Percentiles rank a stretch among this genome's conserved stretches.
These are phyloP conservation scores for Nowickia ferox DNA, from an alignment of 2,888 invertebrate genomes.

Conservation along the genomic window DNA sequence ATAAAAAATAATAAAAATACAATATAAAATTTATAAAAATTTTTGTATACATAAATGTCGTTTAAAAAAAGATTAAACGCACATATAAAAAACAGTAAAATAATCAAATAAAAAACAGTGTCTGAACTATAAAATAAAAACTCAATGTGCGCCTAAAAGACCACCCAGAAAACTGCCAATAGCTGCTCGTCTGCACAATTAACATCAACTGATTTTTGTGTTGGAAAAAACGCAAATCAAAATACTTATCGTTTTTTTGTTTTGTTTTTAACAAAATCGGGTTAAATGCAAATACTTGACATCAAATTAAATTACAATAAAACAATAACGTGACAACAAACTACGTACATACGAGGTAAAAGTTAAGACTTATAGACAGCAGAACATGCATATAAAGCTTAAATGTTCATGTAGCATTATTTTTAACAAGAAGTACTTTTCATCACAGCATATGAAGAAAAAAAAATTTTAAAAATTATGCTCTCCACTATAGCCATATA, in stretches of 20 bases:
- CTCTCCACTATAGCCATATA: background rate
- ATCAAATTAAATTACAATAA: conserved; percentile 74
- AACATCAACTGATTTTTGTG: conserved; percentile 47
- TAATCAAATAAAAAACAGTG: background rate
- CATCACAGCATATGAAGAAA: background rate
- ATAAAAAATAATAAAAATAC: conserved; percentile 5
- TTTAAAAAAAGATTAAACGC: conserved; percentile 31
- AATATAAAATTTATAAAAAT: conserved; percentile 38
- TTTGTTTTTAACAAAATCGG: conserved; percentile 67
- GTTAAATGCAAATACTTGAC: conserved; percentile 74
- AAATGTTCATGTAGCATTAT: conserved; percentile 32
- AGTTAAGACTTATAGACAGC: background rate
- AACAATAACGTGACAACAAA: conserved; percentile 64
- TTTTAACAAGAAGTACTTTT: conserved; percentile 60
- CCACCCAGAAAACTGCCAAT: conserved; percentile 26
- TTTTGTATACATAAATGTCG: conserved; percentile 47
- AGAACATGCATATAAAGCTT: background rate
- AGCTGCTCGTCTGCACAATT: conserved; percentile 54
- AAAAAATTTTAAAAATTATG: background rate
- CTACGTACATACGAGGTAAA: background rate
- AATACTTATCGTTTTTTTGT: background rate
- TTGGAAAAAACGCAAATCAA: background rate
- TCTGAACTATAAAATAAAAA: background rate
- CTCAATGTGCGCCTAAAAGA: background rate
- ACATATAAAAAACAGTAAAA: background rate